Evolutionary conservation across 1,140 invertebrate species (phyloP), one percentile per base, ranked within the genome.

Genomic region (Marisa cornuarietis): DNA sequence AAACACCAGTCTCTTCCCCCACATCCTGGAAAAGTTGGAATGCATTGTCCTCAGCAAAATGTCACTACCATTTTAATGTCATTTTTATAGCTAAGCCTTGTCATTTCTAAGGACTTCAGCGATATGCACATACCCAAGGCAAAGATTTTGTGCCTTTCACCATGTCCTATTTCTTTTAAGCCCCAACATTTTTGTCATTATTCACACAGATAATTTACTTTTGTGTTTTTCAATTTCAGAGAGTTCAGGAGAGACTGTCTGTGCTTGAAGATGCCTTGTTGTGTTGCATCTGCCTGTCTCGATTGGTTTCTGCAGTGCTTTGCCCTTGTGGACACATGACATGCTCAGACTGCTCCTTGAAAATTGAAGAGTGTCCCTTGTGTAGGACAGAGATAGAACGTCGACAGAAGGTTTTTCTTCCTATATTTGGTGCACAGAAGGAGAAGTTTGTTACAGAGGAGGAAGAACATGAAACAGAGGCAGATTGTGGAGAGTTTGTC

Each of bases 231-330:
- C 42, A 8, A 51, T 81, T 71, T 68, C 84, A 89, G 87, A 65
- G 79, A 18, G 62, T 84, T 63, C 85, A 88, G 62, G 81, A 82
- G 8, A 81, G 81, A 62, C 75, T 88, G 52, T 81, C 85, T 10
- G 79, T 71, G 42, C 78, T 88, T 31, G 79, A 87, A 61, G 88
- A 88, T 54, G 84, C 85, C 1, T 81, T 87, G 42, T 91, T 95
- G 58, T 98, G 97, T 90, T 97, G 97, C 92, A 95, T 98, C 82
- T 98, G 97, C 87, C 95, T 97, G 94, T 96, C 97, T 91, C 92
- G 93, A 83, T 95, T 97, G 91, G 94, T 97, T 79, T 94, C 94
- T 61, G 94, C 97, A 74, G 96, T 96, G 69, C 96, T 98, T 91
- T 92, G 97, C 86, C 97, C 97, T 26, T 98, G 97, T 90, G 95